Evolutionary conservation across 2,888 invertebrate genomes (phyloP), one percentile per base, ranked within the genome.

Genomic region (Conistra vaccinii): DNA sequence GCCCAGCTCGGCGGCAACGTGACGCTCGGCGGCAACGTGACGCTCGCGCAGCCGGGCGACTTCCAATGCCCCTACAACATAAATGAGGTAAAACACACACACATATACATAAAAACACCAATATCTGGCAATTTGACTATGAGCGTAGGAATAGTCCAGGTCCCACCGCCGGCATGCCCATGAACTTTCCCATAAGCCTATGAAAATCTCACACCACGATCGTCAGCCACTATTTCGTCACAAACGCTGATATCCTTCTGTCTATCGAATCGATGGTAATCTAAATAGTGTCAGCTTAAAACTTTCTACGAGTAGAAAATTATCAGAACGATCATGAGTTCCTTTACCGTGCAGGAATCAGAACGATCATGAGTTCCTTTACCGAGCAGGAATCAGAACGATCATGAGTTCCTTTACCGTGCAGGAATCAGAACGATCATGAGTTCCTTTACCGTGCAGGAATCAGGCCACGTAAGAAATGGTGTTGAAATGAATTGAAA

Each of bases 61-160:
- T 67, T 53, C 7, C 76, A 60, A 17, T 95, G 95, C 85, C 93
- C 93, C 0, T 90, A 90, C 61, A 90, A 91, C 53, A 88, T 92
- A 81, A 94, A 93, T 73, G 94, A 95, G 92, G 95, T 95, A 85
- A 42, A 42, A 51, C 29, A n/a, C 4, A 20, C 7, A n/a, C 14
- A 10, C 32, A 26, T 7, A 26, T 10, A 39, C 7, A 57, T 6
- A 6, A 20, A 35, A 26, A 29, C 55, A 17, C 17, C 6, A 26
- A 26, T 1, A 66, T 26, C 20, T 26, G n/a, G 5, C 14, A 51
- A n/a, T n/a, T 20, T 26, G 14, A n/a, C 42, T 3, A 9, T 20
- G 6, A 26, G 26, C n/a, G 10, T 20, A 39, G 0, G 14, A 51
- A 12, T 7, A 29, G 6, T 17, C 26, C 9, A 9, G 23, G 14